Evolutionary conservation across 2,113 vertebrate species (phyloP).

Genomic region (Xenopus laevis): DNA sequence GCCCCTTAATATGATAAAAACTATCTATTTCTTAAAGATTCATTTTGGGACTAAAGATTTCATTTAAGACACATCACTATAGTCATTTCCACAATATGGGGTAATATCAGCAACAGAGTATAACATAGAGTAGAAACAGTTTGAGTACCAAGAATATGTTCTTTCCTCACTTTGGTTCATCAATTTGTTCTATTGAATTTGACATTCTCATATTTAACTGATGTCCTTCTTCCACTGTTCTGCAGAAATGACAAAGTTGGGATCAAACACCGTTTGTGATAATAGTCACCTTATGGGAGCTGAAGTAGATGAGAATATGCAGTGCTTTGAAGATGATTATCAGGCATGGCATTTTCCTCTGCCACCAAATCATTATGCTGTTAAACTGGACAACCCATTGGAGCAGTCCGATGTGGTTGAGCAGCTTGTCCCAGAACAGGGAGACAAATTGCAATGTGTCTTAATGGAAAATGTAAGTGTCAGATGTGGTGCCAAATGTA

Average conservation of each 20-base stretch:
- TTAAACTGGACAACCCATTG: conserved; percentile 64
- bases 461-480: conserved; percentile 59
- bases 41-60: too few species aligned
- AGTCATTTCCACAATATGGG: too few species aligned
- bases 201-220: too few species aligned
- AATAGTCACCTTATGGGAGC: conserved; percentile 37
- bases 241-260: conserved; percentile 67
- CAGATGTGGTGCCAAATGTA: too few species aligned
- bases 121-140: too few species aligned
- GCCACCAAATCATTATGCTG: conserved; percentile 53
- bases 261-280: conserved; percentile 59
- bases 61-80: too few species aligned
- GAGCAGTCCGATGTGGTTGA: conserved; percentile 62
- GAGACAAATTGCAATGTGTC: conserved; percentile 54
- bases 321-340: conserved; percentile 64
- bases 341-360: conserved; percentile 49
- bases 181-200: too few species aligned
- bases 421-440: conserved; percentile 53
- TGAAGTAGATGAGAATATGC: conserved; percentile 60
- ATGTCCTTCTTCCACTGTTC: background rate
- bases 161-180: too few species aligned
- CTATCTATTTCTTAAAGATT: too few species aligned
- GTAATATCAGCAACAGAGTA: too few species aligned
- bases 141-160: too few species aligned
- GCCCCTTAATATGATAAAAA: too few species aligned